Conservation (phyloP, 2,888 invertebrate species). For the Fragum fragum region DNA sequence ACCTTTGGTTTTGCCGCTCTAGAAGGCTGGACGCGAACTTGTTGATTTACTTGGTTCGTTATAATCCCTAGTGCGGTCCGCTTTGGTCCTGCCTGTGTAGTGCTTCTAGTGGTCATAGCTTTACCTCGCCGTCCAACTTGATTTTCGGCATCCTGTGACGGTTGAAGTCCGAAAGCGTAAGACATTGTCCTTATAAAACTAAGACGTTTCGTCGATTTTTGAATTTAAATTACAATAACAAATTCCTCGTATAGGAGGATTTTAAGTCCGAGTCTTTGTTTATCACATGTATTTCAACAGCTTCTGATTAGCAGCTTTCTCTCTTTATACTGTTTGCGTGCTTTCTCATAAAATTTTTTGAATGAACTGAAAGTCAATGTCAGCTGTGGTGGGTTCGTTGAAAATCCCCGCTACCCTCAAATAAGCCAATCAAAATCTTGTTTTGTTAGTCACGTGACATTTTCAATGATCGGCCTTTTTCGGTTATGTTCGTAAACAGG, state of each 20-base stretch:
- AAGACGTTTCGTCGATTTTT: slow-evolving; percentile 20
- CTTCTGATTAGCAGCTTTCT: slow-evolving; percentile 1
- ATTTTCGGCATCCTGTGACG: slow-evolving; percentile 66
- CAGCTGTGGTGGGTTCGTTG: slow-evolving; percentile 73
- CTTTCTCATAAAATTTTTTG: slow-evolving; percentile 29
- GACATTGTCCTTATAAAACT: slow-evolving; percentile 67
- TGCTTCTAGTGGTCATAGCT: slow-evolving; percentile 61
- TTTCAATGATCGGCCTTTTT: neutral
- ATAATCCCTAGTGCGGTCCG: slow-evolving; percentile 84
- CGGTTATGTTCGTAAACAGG: slow-evolving; percentile 15
- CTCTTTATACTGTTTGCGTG: neutral
- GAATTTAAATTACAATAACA: neutral
- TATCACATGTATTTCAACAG: slow-evolving; percentile 5
- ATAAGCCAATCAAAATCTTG: slow-evolving; percentile 78
- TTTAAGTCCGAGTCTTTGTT: neutral
- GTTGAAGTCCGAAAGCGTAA: slow-evolving; percentile 67
- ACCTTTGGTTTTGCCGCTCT: slow-evolving; percentile 82
- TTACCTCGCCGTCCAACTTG: slow-evolving; percentile 72
- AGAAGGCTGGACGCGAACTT: slow-evolving; percentile 81
- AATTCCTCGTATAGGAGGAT: slow-evolving; percentile 17
- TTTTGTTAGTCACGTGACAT: slow-evolving; percentile 49
- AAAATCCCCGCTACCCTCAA: slow-evolving; percentile 82
- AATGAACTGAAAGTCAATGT: slow-evolving; percentile 40
- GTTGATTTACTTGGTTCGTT: slow-evolving; percentile 79
- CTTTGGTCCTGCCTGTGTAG: slow-evolving; percentile 71